These are phyloP conservation scores for Sigmodon hispidus DNA, from an alignment of 2,113 vertebrate species.

Conservation along the genomic window DNA sequence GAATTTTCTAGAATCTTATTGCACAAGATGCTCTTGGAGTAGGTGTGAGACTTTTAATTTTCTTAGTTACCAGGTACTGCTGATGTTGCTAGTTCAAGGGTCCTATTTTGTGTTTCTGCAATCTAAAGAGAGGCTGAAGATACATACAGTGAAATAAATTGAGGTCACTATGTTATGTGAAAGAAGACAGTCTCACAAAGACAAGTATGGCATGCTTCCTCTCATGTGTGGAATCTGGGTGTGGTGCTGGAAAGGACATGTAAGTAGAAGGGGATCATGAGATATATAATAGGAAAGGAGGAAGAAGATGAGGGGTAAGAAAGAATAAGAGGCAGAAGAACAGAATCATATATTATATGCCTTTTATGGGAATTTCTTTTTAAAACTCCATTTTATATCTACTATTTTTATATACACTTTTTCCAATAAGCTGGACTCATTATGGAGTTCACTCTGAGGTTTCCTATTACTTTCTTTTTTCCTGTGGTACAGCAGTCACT, in stretches of 20 bases:
- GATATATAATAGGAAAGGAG: not conserved
- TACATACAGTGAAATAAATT: not conserved
- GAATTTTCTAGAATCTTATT: not conserved
- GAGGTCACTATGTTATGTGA: not conserved
- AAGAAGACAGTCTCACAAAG: not conserved
- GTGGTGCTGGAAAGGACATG: not conserved
- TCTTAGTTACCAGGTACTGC: slow-evolving; percentile 6
- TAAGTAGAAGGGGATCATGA: not conserved
- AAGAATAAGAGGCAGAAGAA: not conserved
- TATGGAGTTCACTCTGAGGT: not conserved
- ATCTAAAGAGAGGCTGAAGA: slow-evolving; percentile 13
- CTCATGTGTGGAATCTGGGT: not conserved
- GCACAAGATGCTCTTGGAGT: not conserved
- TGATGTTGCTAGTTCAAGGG: not conserved
- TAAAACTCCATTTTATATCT: not conserved
- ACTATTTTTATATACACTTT: not conserved
- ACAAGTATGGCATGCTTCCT: not conserved
- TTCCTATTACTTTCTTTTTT: not conserved
- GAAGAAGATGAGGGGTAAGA: not conserved
- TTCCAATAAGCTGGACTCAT: not conserved
- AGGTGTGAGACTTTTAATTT: not conserved
- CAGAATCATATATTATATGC: not conserved
- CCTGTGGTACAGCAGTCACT: not conserved
- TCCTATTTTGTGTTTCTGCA: not conserved
- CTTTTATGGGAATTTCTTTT: not conserved